These are phyloP conservation scores for Drosophila formosana DNA, from an alignment of 2,888 invertebrate genomes.

Conservation along the genomic window DNA sequence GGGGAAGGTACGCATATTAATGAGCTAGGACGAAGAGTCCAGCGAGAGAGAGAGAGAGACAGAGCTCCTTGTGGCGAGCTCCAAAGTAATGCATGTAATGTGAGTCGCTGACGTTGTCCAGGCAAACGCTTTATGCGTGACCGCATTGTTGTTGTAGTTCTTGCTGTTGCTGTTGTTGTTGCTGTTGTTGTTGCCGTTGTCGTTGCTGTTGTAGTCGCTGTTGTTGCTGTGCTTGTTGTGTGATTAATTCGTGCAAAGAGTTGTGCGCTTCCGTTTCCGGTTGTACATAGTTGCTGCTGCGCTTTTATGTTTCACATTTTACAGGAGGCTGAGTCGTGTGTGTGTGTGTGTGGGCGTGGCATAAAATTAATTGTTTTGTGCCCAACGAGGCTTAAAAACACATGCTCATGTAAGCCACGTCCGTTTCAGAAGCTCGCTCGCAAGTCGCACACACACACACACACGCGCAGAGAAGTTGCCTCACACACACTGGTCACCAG, in stretches of 20 bases:
- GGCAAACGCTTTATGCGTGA: constrained; percentile 46
- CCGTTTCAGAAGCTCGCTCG: constrained; percentile 63
- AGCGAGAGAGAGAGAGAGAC: constrained; percentile 2
- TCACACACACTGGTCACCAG: constrained; percentile 36
- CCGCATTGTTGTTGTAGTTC: constrained; percentile 10
- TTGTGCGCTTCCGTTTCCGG: constrained; percentile 81
- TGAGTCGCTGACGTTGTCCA: constrained; percentile 29
- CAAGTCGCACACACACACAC: constrained; percentile 12
- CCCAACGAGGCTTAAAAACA: constrained; percentile 82
- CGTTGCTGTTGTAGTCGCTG: constrained; percentile 36
- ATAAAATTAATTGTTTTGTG: constrained; percentile 80
- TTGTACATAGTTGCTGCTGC: constrained; percentile 48
- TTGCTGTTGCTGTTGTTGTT: not conserved
- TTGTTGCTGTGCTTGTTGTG: constrained; percentile 61
- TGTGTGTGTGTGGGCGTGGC: constrained; percentile 67
- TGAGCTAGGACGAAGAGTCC: constrained; percentile 24
- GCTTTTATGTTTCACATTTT: constrained; percentile 78
- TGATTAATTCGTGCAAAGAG: constrained; percentile 82
- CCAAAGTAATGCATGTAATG: constrained; percentile 43
- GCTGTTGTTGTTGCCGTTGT: constrained; percentile 28
- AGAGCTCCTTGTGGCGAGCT: constrained; percentile 7
- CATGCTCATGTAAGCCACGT: constrained; percentile 81
- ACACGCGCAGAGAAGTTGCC: not conserved
- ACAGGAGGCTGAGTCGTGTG: constrained; percentile 76
- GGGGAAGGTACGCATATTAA: constrained; percentile 49